Base-by-base conservation (phyloP, 2,113 vertebrate genomes). In the Rhynchomys soricoides region DNA sequence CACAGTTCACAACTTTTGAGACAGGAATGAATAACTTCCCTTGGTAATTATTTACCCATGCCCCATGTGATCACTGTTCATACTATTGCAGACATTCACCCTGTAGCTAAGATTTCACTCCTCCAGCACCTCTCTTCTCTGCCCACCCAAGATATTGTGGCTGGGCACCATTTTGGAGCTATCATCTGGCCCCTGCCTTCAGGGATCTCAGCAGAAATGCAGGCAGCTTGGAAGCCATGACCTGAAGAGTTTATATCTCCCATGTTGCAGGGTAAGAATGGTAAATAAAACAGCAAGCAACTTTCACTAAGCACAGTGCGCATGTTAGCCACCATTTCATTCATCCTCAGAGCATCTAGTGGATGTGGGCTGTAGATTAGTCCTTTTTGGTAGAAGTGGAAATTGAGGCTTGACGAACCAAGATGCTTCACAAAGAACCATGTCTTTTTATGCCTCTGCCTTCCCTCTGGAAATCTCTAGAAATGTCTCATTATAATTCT, bases 171-270 rank as follows among this genome's bases (percentile, higher is more conserved):
- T 22, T 43, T 87, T 71, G 71, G 43, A 96, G 79, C 88, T 77
- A 82, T 82, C 71, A 71, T 17, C 21, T 48, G 43, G 85, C 79
- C 75, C 37, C 70, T 37, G 66, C 16, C 62, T 94, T 95, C 90
- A 93, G 66, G 79, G 19, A 7, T 64, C 83, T 71, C 24, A 79
- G 79, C 74, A 93, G 70, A 96, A 55, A 74, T n/a, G 75, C 50
- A 62, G 31, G n/a, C 11, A 77, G 52, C 31, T 92, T 88, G 85
- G 31, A 93, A 43, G 6, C 45, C 15, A 57, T 66, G 12, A 89
- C 62, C 66, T 89, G 62, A 93, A 74, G n/a, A 62, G 19, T 11
- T 81, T 17, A 15, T 19, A 55, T 17, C 34, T 26, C 50, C 45
- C 22, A 24, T 3, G 17, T 6, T 87, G 11, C 70, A 64, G 31